Evolutionary conservation across 2,113 vertebrate genomes (phyloP).

Genomic region (Dolichallabes microphthalmus): DNA sequence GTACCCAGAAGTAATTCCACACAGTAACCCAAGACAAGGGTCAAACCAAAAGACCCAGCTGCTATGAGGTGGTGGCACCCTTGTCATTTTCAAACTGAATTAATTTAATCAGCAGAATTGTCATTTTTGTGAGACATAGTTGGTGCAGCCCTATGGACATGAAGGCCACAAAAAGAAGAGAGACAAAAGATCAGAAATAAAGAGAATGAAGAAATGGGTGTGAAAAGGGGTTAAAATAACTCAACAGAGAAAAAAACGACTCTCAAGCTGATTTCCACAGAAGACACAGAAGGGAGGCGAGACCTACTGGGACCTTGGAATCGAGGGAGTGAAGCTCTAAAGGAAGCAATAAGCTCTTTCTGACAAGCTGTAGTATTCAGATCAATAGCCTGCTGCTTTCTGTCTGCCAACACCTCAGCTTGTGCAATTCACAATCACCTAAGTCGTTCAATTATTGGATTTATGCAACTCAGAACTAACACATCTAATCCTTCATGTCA

Average conservation of each 20-base stretch:
- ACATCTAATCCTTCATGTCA: constrained; percentile 28
- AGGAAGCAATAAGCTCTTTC: constrained; percentile 62
- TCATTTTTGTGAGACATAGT: neutral
- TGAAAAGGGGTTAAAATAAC: neutral
- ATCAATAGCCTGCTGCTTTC: constrained; percentile 69
- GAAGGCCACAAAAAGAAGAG: neutral
- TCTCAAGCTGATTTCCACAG: constrained; percentile 39
- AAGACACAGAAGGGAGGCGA: constrained; percentile 59
- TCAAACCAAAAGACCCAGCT: neutral
- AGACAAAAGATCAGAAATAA: neutral
- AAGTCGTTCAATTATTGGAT: constrained; percentile 47
- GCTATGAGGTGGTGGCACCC: neutral
- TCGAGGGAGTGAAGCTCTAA: constrained; percentile 58
- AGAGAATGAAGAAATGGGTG: neutral
- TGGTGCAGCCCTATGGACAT: neutral
- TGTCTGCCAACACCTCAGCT: constrained; percentile 62
- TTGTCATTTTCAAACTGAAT: neutral
- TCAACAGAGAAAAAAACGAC: neutral
- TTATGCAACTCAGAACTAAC: constrained; percentile 39
- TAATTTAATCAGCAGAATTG: neutral
- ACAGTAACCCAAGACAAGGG: neutral
- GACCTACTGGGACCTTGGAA: constrained; percentile 12
- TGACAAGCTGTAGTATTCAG: constrained; percentile 63
- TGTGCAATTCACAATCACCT: constrained; percentile 54
- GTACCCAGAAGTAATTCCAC: neutral